phyloP scores from a whole-genome alignment of 2,888 invertebrate genomes.

The Homarus gammarus region DNA sequence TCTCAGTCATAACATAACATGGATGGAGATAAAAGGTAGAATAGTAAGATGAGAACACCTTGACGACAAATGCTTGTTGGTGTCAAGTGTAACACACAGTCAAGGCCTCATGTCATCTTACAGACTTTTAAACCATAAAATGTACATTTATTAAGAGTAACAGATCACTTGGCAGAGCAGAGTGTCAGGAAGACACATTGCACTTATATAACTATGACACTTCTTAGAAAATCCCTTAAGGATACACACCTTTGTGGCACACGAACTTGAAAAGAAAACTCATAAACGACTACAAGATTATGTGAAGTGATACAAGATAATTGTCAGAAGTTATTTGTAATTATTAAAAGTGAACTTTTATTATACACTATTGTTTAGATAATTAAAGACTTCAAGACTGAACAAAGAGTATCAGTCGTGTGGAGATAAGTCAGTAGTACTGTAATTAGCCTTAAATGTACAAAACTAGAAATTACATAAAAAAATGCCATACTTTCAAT shows the following conservation, averaged over 20 bases:
- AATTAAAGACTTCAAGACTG: background rate
- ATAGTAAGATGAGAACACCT: background rate
- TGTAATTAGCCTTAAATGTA: conserved; percentile 25
- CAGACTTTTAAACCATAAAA: background rate
- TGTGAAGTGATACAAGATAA: no score
- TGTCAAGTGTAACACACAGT: background rate
- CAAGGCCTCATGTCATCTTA: background rate
- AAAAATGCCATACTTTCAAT: conserved; percentile 35
- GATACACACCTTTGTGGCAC: conserved; percentile 56
- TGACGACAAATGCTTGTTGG: background rate
- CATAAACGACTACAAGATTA: background rate
- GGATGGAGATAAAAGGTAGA: background rate
- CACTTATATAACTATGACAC: conserved; percentile 63
- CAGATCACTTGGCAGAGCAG: background rate
- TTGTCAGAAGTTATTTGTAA: background rate
- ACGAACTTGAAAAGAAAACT: conserved; percentile 13
- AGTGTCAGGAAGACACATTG: conserved; percentile 3
- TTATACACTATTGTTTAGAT: background rate
- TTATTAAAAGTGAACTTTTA: background rate
- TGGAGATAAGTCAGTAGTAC: background rate
- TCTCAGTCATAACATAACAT: background rate
- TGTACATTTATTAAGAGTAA: background rate
- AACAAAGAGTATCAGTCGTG: no score
- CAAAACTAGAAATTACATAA: conserved; percentile 6
- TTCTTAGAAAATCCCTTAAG: conserved; percentile 40